A percentile compares a stretch with the other conserved stretches of the same genome.
phyloP scores from a whole-genome alignment of 2,797 vertebrate species.

The Micrastur ruficollis region DNA sequence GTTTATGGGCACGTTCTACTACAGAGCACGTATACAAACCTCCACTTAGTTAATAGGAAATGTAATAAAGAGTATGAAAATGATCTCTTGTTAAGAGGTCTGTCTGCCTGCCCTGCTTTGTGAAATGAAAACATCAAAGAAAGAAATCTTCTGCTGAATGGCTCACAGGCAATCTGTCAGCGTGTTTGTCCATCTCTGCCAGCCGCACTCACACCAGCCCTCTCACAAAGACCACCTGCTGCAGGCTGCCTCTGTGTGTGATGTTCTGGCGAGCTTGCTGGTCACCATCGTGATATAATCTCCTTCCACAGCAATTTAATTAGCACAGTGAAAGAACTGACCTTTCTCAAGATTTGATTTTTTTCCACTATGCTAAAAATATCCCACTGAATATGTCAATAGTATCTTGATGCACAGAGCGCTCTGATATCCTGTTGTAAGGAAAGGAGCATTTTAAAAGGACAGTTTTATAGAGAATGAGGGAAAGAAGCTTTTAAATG shows the following conservation, averaged over 20 bases:
- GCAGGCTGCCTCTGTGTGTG: neutral
- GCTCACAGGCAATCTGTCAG: neutral
- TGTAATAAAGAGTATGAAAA: neutral
- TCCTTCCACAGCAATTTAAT: conserved; percentile 74
- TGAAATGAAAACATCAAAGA: neutral
- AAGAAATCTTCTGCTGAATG: neutral
- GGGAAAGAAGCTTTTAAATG: neutral
- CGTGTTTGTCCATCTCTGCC: neutral
- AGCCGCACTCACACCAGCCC: neutral
- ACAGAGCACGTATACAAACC: too few relatives aligned
- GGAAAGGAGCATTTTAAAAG: neutral
- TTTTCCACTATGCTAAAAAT: conserved; percentile 74
- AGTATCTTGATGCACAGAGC: conserved; percentile 50
- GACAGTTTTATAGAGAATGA: neutral
- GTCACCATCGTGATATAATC: conserved; percentile 68
- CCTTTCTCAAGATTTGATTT: conserved; percentile 73
- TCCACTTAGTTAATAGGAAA: neutral
- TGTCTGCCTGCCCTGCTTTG: neutral
- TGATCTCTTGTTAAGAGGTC: neutral
- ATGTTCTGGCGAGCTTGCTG: neutral
- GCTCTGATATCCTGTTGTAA: neutral
- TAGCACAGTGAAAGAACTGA: conserved; percentile 72
- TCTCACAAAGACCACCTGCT: neutral
- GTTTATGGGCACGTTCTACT: neutral
- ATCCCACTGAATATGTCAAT: conserved; percentile 65